phyloP scores from a whole-genome alignment of 2,888 invertebrate genomes.

The Drosophila mulleri region DNA sequence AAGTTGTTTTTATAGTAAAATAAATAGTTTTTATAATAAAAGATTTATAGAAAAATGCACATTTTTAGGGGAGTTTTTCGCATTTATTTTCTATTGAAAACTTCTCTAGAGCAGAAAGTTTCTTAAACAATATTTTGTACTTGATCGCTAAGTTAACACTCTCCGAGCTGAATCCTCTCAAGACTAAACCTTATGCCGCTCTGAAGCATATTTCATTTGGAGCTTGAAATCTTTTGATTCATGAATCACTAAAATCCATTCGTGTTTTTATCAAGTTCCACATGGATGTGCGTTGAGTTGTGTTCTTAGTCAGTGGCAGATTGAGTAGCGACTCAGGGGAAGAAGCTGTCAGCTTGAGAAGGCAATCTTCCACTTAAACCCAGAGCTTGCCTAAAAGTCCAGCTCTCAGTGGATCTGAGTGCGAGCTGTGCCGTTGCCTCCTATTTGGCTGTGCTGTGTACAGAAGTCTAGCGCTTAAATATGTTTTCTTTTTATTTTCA shows the following conservation, averaged over 20 bases:
- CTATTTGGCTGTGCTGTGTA: neutral
- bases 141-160: neutral
- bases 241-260: constrained; percentile 1
- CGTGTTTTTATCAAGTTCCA: neutral
- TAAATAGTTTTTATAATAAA: no score
- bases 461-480: constrained; percentile 5
- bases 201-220: neutral
- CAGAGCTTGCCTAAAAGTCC: neutral
- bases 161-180: no score
- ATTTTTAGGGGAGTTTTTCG: no score
- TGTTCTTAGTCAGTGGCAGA: constrained; percentile 1
- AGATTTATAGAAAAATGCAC: no score
- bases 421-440: neutral
- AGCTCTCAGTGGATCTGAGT: constrained; percentile 27
- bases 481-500: neutral
- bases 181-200: no score
- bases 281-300: neutral
- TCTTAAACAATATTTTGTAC: no score
- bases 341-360: constrained; percentile 16
- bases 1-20: no score
- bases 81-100: no score
- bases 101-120: no score
- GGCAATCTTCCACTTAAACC: constrained; percentile 14
- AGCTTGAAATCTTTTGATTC: neutral
- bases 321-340: neutral